Percentiles rank a stretch among this genome's conserved stretches.
These are phyloP conservation scores for Watsonalla binaria DNA, from an alignment of 2,888 invertebrate species.

Conservation along the genomic window DNA sequence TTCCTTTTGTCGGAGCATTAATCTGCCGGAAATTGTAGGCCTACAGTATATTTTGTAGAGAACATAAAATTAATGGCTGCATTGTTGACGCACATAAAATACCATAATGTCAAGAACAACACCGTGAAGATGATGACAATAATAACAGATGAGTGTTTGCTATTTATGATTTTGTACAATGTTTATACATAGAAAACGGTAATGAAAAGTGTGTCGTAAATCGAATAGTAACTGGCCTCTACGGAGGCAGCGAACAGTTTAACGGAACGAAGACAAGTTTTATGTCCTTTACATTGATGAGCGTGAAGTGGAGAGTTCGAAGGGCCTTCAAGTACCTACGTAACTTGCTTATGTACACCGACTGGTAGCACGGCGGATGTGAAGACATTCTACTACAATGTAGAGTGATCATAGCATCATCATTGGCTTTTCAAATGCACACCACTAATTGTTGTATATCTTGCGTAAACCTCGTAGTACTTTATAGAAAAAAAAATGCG, in stretches of 20 bases:
- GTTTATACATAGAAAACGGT: conserved; percentile 34
- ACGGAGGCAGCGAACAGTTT: conserved; percentile 39
- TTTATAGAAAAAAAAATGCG: too few relatives aligned
- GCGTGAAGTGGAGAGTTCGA: conserved; percentile 44
- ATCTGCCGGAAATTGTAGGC: not conserved
- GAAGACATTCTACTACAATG: conserved; percentile 5
- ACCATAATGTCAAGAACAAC: conserved; percentile 6
- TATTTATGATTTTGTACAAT: conserved; percentile 31
- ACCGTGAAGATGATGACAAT: conserved; percentile 29
- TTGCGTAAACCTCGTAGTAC: too few relatives aligned
- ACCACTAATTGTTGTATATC: too few relatives aligned
- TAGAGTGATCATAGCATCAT: too few relatives aligned
- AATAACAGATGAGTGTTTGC: conserved; percentile 28
- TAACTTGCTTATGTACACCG: conserved; percentile 6
- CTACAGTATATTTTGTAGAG: not conserved
- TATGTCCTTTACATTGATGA: conserved; percentile 66
- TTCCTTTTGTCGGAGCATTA: not conserved
- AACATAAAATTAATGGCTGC: conserved; percentile 1
- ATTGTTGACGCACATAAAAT: conserved; percentile 18
- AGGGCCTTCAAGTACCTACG: conserved; percentile 22
- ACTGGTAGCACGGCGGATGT: conserved; percentile 8
- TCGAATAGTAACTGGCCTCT: conserved; percentile 47
- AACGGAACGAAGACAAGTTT: conserved; percentile 56
- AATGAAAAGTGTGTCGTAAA: conserved; percentile 57
- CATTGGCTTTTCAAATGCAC: too few relatives aligned